Evolutionary conservation across 1,140 invertebrate genomes (phyloP).

Genomic region (Drosophila bocki): DNA sequence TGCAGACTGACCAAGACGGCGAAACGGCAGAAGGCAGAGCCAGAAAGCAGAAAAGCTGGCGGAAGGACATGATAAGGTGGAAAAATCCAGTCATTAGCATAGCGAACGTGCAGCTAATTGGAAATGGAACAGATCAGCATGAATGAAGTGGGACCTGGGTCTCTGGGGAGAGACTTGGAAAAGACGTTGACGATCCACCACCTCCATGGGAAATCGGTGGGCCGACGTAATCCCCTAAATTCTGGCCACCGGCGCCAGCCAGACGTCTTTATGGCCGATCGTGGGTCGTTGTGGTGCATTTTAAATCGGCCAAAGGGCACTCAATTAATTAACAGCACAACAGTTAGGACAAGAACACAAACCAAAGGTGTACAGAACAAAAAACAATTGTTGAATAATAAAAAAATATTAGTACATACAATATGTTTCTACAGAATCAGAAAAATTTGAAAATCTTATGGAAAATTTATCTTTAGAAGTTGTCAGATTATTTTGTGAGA

Average conservation of each 20-base stretch:
- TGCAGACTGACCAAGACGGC: constrained; percentile 7
- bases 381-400: background rate
- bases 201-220: constrained; percentile 15
- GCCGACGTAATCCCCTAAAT: constrained; percentile 68
- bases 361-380: background rate
- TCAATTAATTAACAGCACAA: constrained; percentile 76
- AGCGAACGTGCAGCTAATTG: constrained; percentile 80
- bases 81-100: constrained; percentile 73
- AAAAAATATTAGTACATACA: background rate
- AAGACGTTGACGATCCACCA: background rate
- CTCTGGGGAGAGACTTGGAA: background rate
- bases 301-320: constrained; percentile 65
- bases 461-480: background rate
- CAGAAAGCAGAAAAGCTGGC: constrained; percentile 58
- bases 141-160: constrained; percentile 35
- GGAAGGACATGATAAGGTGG: constrained; percentile 79
- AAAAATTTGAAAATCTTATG: background rate
- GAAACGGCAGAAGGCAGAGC: background rate
- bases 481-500: background rate
- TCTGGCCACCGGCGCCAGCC: constrained; percentile 69
- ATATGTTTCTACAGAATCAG: no score
- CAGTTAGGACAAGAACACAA: constrained; percentile 48
- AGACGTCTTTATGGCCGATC: constrained; percentile 77
- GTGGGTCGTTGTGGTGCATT: constrained; percentile 61
- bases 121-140: constrained; percentile 69